Conservation (phyloP, 1,140 invertebrate genomes). For the Dreissena polymorpha region DNA sequence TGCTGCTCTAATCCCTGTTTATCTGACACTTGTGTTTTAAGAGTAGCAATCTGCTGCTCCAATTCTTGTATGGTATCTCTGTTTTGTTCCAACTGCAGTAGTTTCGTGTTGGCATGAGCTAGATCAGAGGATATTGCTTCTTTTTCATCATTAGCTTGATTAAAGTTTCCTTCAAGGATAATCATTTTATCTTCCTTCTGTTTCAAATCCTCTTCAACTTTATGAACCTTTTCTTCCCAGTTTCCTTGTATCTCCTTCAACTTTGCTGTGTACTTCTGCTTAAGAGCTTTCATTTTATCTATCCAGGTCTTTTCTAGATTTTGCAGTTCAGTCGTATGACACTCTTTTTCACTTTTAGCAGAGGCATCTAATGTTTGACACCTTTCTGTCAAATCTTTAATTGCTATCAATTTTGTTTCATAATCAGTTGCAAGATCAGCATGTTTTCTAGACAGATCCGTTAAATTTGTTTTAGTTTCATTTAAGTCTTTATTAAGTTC, state of each 20-base stretch:
- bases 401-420: conserved; percentile 5
- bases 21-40: conserved; percentile 47
- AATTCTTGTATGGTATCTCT: conserved; percentile 68
- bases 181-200: conserved; percentile 49
- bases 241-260: conserved; percentile 67
- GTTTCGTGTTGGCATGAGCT: conserved; percentile 70
- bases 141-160: conserved; percentile 59
- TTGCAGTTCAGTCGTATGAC: conserved; percentile 70
- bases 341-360: conserved; percentile 64
- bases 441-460: too few species aligned
- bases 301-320: conserved; percentile 68
- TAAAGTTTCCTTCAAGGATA: conserved; percentile 42
- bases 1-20: conserved; percentile 21
- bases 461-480: background rate
- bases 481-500: conserved; percentile 18
- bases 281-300: conserved; percentile 72
- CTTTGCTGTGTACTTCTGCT: conserved; percentile 71
- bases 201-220: conserved; percentile 50
- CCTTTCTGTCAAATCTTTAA: conserved; percentile 15
- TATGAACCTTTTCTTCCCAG: conserved; percentile 55
- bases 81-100: conserved; percentile 70
- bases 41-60: conserved; percentile 64
- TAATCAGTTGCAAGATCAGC: background rate
- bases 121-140: conserved; percentile 70
- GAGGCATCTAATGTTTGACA: conserved; percentile 48